These are phyloP conservation scores for Dryococelus australis DNA, from an alignment of 2,888 invertebrate species.

Conservation along the genomic window DNA sequence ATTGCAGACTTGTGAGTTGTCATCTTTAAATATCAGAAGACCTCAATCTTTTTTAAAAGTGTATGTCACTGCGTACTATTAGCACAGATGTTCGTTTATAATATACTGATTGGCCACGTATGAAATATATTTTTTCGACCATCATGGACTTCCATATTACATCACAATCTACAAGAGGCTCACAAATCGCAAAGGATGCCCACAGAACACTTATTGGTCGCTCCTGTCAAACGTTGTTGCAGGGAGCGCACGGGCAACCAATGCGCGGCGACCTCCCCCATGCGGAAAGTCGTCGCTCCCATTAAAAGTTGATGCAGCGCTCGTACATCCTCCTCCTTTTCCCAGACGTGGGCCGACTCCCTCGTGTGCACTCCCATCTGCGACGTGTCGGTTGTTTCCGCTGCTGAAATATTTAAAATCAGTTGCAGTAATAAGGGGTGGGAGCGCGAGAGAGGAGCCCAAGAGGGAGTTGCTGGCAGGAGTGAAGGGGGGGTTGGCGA, in stretches of 20 bases:
- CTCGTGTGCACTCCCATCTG: slow-evolving; percentile 16
- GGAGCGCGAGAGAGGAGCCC: not conserved
- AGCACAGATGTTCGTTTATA: no score
- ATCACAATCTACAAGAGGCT: no score
- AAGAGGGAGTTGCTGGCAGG: not conserved
- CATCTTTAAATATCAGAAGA: no score
- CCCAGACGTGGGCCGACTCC: not conserved
- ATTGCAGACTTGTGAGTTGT: no score
- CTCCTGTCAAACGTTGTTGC: not conserved
- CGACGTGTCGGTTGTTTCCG: slow-evolving; percentile 16
- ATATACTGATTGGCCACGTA: no score
- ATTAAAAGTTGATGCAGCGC: not conserved
- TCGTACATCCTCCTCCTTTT: not conserved
- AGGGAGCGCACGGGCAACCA: not conserved
- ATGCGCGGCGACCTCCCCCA: not conserved
- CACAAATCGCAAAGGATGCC: no score
- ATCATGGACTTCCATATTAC: no score
- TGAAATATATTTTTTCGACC: no score
- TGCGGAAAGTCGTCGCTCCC: not conserved
- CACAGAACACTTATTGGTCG: not conserved
- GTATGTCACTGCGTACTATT: no score
- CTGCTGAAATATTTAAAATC: slow-evolving; percentile 16
- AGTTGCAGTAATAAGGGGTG: slow-evolving; percentile 6
- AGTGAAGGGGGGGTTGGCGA: not conserved
- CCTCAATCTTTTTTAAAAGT: no score